A percentile compares a stretch with the other conserved stretches of the same genome.
Evolutionary conservation across 2,113 vertebrate species (phyloP).

Genomic region (Psammodynastes pulverulentus): DNA sequence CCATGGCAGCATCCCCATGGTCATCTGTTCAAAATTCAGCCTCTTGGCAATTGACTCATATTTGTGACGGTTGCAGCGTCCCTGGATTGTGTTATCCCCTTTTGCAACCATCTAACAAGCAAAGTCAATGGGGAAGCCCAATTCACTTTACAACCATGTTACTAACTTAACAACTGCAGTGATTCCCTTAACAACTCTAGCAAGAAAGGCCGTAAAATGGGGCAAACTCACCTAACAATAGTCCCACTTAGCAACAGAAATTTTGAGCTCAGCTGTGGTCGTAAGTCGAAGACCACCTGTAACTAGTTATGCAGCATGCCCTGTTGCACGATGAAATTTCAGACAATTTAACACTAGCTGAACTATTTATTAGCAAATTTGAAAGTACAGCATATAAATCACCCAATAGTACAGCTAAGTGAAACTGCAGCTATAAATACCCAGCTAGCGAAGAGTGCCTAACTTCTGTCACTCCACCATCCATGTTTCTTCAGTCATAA

Average conservation of each 20-base stretch:
- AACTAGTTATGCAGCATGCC: background rate
- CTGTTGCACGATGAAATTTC: background rate
- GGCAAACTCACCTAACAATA: background rate
- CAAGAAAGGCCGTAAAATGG: background rate
- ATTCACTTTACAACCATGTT: background rate
- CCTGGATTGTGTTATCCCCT: background rate
- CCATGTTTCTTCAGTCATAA: background rate
- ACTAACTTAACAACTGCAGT: background rate
- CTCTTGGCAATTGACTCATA: background rate
- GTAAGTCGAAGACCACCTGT: background rate
- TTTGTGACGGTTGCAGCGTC: background rate
- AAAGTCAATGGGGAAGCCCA: background rate
- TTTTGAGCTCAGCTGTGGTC: background rate
- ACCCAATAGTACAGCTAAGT: background rate
- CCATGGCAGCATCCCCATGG: background rate
- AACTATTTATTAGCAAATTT: background rate
- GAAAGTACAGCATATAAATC: slow-evolving; percentile 1
- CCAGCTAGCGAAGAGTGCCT: background rate
- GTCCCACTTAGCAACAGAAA: background rate
- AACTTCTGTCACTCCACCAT: background rate
- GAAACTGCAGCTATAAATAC: background rate
- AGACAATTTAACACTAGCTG: background rate
- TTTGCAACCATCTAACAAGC: background rate
- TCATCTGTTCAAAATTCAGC: background rate
- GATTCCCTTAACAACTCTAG: background rate